These are phyloP conservation scores for Nasonia oneida DNA, from an alignment of 2,888 invertebrate species.

Conservation along the genomic window DNA sequence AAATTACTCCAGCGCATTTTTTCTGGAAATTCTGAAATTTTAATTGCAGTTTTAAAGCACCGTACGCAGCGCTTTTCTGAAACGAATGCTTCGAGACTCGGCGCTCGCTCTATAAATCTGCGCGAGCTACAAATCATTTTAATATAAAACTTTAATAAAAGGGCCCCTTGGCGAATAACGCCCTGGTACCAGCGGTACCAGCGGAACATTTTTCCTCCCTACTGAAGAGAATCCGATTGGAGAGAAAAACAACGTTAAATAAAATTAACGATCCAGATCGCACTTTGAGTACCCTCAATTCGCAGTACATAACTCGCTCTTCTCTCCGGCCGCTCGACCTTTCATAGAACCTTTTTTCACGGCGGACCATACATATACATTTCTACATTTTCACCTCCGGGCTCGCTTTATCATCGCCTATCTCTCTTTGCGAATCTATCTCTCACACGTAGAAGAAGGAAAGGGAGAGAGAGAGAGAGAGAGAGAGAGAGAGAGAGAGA, in stretches of 20 bases:
- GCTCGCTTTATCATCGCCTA: slow-evolving; percentile 56
- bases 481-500: slow-evolving; percentile 21
- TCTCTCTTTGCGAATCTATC: slow-evolving; percentile 57
- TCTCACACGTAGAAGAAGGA: slow-evolving; percentile 45
- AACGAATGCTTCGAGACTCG: background rate
- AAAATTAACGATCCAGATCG: background rate
- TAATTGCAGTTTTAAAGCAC: slow-evolving; percentile 8
- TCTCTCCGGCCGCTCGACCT: slow-evolving; percentile 11
- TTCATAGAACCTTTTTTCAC: slow-evolving; percentile 44
- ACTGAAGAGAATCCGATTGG: background rate
- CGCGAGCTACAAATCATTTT: slow-evolving; percentile 3
- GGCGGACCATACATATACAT: background rate
- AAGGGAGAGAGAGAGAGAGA: slow-evolving; percentile 15
- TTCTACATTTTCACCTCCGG: slow-evolving; percentile 31
- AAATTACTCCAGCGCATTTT: no score
- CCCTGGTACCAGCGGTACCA: background rate
- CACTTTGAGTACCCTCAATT: slow-evolving; percentile 6
- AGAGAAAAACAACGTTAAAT: background rate
- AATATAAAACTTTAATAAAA: slow-evolving; percentile 13
- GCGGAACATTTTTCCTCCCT: background rate
- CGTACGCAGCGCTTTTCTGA: background rate
- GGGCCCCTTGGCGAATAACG: background rate
- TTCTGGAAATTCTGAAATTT: background rate
- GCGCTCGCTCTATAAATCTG: background rate
- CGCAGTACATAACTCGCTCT: slow-evolving; percentile 3